These are phyloP conservation scores for Scomber colias DNA, from an alignment of 2,113 vertebrate species.

Conservation along the genomic window DNA sequence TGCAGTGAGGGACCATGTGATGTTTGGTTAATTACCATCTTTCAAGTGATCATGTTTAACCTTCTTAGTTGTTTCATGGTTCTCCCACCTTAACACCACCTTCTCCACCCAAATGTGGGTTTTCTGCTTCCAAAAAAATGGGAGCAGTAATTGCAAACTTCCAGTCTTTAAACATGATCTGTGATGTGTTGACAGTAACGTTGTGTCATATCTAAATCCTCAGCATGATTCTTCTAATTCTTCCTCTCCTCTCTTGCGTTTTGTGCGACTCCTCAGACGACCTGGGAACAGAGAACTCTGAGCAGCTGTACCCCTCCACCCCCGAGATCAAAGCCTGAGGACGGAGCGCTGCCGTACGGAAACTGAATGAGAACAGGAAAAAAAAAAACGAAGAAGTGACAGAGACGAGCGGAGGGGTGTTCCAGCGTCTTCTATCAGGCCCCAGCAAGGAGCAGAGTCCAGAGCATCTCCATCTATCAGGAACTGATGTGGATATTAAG, in stretches of 20 bases:
- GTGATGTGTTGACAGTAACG: too few species aligned
- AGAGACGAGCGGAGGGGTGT: conserved; percentile 33
- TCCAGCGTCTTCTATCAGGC: conserved; percentile 47
- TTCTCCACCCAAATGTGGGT: too few species aligned
- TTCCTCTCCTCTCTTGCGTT: not conserved
- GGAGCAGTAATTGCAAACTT: too few species aligned
- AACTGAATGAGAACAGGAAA: conserved; percentile 24
- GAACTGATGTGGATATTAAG: conserved; percentile 74
- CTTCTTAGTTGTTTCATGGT: too few species aligned
- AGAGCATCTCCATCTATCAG: conserved; percentile 75
- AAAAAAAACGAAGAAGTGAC: conserved; percentile 22
- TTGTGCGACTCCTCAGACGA: conserved; percentile 87
- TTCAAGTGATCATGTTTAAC: too few species aligned
- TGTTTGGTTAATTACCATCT: too few species aligned
- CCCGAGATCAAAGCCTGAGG: conserved; percentile 95
- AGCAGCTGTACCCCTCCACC: conserved; percentile 89
- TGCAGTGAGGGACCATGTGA: too few species aligned
- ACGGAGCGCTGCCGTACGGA: not conserved
- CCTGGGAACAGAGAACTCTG: conserved; percentile 93
- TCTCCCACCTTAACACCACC: too few species aligned
- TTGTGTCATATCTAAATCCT: too few species aligned
- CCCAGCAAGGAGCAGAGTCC: conserved; percentile 72
- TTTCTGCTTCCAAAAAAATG: too few species aligned
- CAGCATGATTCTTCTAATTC: not conserved
- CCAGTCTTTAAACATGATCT: too few species aligned